A percentile compares a stretch with the other conserved stretches of the same genome.
phyloP scores from a whole-genome alignment of 2,797 vertebrate species.

The Ibycter americanus region DNA sequence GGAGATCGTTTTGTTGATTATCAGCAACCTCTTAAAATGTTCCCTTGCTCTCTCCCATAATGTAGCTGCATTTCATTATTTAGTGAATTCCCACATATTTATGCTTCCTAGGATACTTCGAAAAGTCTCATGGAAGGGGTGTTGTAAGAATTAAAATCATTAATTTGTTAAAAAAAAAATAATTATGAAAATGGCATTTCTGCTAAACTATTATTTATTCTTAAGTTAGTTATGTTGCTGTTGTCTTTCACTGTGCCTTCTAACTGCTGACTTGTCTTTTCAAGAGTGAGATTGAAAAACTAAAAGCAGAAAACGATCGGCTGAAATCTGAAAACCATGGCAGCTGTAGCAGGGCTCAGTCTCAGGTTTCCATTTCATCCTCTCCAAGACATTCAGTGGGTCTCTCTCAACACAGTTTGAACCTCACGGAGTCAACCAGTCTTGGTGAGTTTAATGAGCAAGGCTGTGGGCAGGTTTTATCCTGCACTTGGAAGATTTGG shows the following conservation, averaged over 20 bases:
- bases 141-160: not conserved
- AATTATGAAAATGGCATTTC: not conserved
- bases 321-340: slow-evolving; percentile 90
- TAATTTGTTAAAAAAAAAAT: not conserved
- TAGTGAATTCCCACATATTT: not conserved
- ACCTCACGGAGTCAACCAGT: slow-evolving; percentile 93
- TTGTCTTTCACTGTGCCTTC: not conserved
- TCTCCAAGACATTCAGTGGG: slow-evolving; percentile 84
- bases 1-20: not conserved
- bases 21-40: not conserved
- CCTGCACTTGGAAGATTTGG: not conserved
- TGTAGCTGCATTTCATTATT: not conserved
- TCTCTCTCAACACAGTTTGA: slow-evolving; percentile 90
- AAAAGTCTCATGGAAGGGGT: not conserved
- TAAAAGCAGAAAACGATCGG: slow-evolving; percentile 93
- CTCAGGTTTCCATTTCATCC: slow-evolving; percentile 88
- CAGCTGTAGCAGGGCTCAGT: slow-evolving; percentile 86
- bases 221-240: not conserved
- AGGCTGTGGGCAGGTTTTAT: not conserved
- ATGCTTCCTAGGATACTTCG: not conserved
- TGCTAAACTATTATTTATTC: not conserved
- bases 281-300: slow-evolving; percentile 93
- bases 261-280: not conserved
- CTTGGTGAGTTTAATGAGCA: slow-evolving; percentile 81
- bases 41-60: not conserved